A percentile compares a stretch with the other conserved stretches of the same genome.
phyloP scores from a whole-genome alignment of 2,113 vertebrate genomes.

The Henicopernis longicauda region DNA sequence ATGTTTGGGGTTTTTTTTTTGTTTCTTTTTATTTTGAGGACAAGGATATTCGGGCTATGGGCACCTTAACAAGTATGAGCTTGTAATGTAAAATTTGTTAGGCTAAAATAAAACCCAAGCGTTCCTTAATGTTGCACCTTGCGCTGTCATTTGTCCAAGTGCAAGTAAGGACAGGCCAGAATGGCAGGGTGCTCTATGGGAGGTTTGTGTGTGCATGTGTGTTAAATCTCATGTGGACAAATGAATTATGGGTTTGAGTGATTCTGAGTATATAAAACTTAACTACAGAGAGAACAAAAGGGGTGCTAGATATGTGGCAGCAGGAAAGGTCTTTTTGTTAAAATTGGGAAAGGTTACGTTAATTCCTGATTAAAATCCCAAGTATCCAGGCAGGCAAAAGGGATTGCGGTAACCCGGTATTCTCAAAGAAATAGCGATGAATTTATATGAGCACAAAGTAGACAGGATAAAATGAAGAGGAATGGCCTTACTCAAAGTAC shows the following conservation, averaged over 20 bases:
- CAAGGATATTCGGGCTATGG: not conserved
- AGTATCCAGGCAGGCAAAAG: not conserved
- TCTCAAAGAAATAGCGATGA: not conserved
- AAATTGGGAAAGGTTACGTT: not conserved
- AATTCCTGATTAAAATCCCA: not conserved
- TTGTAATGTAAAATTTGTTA: not conserved
- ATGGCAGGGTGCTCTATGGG: not conserved
- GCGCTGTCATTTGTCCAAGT: not conserved
- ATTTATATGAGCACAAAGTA: not conserved
- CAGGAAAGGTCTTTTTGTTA: not conserved
- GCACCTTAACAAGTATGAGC: not conserved
- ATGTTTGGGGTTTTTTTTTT: fast-evolving
- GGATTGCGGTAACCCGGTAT: not conserved
- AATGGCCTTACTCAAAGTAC: not conserved
- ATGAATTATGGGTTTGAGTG: not conserved
- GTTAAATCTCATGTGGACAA: not conserved
- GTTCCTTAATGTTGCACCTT: not conserved
- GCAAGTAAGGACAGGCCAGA: not conserved
- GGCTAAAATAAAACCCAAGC: not conserved
- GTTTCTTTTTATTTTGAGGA: not conserved
- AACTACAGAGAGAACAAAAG: not conserved
- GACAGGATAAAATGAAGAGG: not conserved
- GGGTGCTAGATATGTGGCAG: not conserved
- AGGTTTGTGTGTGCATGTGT: not conserved
- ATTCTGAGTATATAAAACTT: not conserved